Conservation (phyloP, 1,140 invertebrate species). For the Drosophila sulfurigaster region DNA sequence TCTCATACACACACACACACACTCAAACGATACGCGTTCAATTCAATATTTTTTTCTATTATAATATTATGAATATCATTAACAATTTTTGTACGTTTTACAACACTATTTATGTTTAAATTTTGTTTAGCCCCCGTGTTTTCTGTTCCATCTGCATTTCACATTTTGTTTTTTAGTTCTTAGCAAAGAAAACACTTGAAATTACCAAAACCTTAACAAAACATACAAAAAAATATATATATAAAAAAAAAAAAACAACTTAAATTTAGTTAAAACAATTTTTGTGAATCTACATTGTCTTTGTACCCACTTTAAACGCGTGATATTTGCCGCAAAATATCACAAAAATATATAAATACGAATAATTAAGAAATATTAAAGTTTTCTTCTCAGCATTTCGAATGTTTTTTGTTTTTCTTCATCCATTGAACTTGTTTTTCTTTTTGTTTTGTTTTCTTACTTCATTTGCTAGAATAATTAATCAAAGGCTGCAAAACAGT, state of each 20-base stretch:
- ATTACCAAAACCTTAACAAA: constrained; percentile 23
- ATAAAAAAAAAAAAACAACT: constrained; percentile 25
- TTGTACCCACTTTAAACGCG: constrained; percentile 2
- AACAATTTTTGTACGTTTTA: constrained; percentile 20
- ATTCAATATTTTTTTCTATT: constrained; percentile 27
- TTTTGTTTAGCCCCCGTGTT: neutral
- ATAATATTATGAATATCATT: constrained; percentile 27
- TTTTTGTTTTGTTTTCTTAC: neutral
- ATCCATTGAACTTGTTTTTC: neutral
- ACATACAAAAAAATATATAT: neutral
- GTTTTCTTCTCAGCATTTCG: constrained; percentile 13
- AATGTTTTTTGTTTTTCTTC: constrained; percentile 8
- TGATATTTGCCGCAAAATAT: constrained; percentile 11
- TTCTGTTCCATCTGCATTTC: constrained; percentile 11
- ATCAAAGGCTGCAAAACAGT: constrained; percentile 12
- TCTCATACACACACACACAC: constrained; percentile 25
- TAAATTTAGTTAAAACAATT: constrained; percentile 77
- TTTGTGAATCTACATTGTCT: constrained; percentile 22
- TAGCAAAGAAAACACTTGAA: constrained; percentile 44
- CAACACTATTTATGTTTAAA: constrained; percentile 4
- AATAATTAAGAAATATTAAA: constrained; percentile 11
- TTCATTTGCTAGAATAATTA: constrained; percentile 63
- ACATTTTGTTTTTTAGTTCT: constrained; percentile 50
- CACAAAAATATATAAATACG: constrained; percentile 13
- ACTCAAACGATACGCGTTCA: constrained; percentile 23